Conservation (phyloP, 2,113 vertebrate species). For the Tychaedon coryphoeus region DNA sequence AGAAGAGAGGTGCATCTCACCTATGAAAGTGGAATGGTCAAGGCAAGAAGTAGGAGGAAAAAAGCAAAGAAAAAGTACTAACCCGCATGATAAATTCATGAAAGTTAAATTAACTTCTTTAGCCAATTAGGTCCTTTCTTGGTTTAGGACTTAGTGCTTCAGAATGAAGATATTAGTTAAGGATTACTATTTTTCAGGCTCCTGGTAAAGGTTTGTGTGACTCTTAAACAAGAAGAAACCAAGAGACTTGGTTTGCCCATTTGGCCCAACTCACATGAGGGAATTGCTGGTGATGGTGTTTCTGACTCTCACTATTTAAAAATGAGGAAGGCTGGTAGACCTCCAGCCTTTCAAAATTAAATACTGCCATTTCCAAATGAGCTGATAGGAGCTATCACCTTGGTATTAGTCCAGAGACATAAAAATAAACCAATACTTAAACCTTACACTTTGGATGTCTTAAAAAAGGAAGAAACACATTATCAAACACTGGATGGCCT, state of each 20-base stretch:
- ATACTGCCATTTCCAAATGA: neutral
- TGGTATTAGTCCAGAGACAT: neutral
- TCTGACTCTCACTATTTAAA: neutral
- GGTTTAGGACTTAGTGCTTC: neutral
- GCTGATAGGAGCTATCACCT: neutral
- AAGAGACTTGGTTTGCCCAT: neutral
- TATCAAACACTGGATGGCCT: neutral
- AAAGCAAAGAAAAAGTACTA: neutral
- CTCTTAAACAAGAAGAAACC: neutral
- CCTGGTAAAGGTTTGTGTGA: neutral
- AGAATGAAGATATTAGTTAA: neutral
- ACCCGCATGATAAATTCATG: neutral
- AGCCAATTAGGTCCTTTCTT: neutral
- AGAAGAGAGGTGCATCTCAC: neutral
- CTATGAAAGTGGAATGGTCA: neutral
- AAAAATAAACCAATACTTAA: neutral
- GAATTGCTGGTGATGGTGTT: neutral
- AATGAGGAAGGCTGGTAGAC: neutral
- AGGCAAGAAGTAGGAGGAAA: neutral
- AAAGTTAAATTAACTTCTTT: neutral
- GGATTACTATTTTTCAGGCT: neutral
- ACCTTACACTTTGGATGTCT: neutral
- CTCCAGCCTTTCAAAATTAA: neutral
- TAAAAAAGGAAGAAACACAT: neutral
- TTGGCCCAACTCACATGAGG: neutral